Evolutionary conservation across 2,113 vertebrate genomes (phyloP).

Genomic region (Sorex araneus): DNA sequence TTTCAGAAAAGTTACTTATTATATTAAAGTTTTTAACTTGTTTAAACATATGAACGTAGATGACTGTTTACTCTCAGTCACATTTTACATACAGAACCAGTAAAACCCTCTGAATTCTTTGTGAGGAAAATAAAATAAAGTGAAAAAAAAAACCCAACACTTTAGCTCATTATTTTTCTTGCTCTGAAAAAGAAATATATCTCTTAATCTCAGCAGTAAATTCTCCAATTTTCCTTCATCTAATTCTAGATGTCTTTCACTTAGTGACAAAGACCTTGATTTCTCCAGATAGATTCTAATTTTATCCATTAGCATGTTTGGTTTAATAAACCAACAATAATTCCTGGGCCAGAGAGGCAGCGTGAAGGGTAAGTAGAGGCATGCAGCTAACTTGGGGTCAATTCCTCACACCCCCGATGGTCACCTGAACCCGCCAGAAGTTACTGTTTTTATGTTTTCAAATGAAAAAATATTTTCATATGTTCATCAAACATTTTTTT

Average conservation of each 20-base stretch:
- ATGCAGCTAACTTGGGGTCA: no score
- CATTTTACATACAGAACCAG: not conserved
- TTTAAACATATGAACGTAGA: constrained; percentile 41
- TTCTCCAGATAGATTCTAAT: not conserved
- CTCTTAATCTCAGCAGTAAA: not conserved
- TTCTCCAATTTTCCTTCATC: constrained; percentile 40
- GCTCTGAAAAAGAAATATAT: not conserved
- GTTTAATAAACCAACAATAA: no score
- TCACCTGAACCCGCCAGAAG: no score
- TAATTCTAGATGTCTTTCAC: constrained; percentile 25
- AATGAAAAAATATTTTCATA: not conserved
- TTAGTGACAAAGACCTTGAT: not conserved
- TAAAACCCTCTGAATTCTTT: constrained; percentile 61
- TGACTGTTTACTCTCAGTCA: not conserved
- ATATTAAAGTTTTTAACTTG: constrained; percentile 10
- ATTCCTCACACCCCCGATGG: no score
- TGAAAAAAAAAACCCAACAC: not conserved
- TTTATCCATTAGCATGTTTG: not conserved
- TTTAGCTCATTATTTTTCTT: not conserved
- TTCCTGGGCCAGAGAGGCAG: no score
- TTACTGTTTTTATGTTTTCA: no score
- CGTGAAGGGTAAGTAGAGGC: no score
- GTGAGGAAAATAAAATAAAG: constrained; percentile 45
- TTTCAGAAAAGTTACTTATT: constrained; percentile 36
- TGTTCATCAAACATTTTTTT: not conserved